Conservation (phyloP, 30 jellyfish, hydroid and myxozoan species). For the Mastigias papua region DNA sequence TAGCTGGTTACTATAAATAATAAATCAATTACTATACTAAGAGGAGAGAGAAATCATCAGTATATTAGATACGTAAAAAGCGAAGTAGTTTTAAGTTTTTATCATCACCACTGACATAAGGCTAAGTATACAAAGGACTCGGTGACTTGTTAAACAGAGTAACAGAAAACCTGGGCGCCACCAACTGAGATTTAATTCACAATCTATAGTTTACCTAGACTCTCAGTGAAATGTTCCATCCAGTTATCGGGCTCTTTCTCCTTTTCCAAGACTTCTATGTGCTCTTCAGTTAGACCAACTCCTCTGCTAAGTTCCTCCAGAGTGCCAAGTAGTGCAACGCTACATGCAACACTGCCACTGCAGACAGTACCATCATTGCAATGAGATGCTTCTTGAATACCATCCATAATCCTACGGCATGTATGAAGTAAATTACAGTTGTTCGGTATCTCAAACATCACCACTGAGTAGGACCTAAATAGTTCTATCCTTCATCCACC, state of each 20-base stretch:
- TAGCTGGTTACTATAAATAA: too few species aligned
- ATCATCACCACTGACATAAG: too few species aligned
- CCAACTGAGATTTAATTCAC: too few species aligned
- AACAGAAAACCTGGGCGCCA: too few species aligned
- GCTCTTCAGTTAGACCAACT: conserved; percentile 85
- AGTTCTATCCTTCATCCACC: neutral
- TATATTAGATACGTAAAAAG: too few species aligned
- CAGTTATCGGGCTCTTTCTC: conserved; percentile 84
- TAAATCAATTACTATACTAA: too few species aligned
- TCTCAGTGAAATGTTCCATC: conserved; percentile 68
- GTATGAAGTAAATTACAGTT: neutral
- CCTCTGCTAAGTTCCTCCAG: conserved; percentile 94
- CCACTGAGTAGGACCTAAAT: neutral
- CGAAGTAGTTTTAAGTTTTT: too few species aligned
- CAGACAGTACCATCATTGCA: conserved; percentile 86
- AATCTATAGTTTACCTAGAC: too few species aligned
- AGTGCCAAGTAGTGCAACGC: conserved; percentile 95
- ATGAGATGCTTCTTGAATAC: conserved; percentile 93
- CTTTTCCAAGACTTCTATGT: conserved; percentile 72
- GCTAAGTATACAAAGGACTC: too few species aligned
- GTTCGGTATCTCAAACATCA: neutral
- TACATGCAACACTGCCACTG: conserved; percentile 98
- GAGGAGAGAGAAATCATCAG: too few species aligned
- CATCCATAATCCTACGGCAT: conserved; percentile 82
- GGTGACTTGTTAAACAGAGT: too few species aligned